Evolutionary conservation across 2,113 vertebrate genomes (phyloP).

Genomic region (Rhinichthys klamathensis): DNA sequence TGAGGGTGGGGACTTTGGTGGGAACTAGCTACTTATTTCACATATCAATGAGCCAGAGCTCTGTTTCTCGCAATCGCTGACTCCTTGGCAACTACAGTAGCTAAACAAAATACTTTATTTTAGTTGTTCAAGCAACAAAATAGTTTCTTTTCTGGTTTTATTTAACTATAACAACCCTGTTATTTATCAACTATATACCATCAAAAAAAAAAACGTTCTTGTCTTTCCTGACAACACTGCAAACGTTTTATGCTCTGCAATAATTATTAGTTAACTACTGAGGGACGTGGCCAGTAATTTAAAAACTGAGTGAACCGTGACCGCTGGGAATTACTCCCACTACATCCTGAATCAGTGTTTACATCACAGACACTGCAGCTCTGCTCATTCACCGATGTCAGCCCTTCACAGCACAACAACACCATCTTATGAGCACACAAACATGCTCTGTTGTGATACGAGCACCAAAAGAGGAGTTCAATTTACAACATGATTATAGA

Average conservation of each 20-base stretch:
- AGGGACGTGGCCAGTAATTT: background rate
- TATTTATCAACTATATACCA: too few relatives aligned
- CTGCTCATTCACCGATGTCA: constrained; percentile 13
- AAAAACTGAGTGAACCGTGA: background rate
- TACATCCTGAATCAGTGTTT: constrained; percentile 16
- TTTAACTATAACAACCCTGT: too few relatives aligned
- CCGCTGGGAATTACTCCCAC: background rate
- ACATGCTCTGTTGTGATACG: background rate
- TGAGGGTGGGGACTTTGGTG: too few relatives aligned
- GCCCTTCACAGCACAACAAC: background rate
- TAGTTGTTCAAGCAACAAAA: too few relatives aligned
- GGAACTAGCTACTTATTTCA: too few relatives aligned
- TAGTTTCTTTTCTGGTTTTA: too few relatives aligned
- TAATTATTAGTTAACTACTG: constrained; percentile 12
- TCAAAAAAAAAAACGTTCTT: background rate
- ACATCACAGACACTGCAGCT: constrained; percentile 10
- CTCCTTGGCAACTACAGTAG: too few relatives aligned
- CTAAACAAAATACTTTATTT: too few relatives aligned
- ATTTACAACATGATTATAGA: background rate
- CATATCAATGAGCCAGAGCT: too few relatives aligned
- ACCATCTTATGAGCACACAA: constrained; percentile 1
- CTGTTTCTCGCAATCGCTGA: too few relatives aligned
- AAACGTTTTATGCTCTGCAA: background rate
- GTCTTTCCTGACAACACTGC: background rate
- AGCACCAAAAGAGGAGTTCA: background rate